Base-by-base conservation (phyloP, 1,140 invertebrate genomes). In the Sminthurides bifidus region DNA sequence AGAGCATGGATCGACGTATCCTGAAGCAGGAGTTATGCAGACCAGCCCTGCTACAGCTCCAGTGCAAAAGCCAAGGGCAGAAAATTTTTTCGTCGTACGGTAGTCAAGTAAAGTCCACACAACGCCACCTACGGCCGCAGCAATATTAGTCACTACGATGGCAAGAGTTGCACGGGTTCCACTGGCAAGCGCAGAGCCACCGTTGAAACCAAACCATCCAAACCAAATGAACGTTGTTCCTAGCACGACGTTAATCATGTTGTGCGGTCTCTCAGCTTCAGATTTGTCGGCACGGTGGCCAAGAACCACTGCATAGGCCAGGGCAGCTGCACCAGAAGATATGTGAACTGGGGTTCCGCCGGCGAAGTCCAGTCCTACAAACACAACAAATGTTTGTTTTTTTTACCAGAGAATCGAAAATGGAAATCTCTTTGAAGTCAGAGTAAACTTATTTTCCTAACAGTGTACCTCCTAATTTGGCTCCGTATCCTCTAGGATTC, bases 221-320 rank as follows among this genome's bases (percentile, higher is more conserved):
- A 57, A 63, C 63, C 59, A 61, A 55, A 65, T 59, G 17, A 65
- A 51, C 4, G 45, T 51, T n/a, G 59, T 65, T 12, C 63, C 63
- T 1, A 65, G 17, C n/a, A 59, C 57, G 23, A 65, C 63, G 41
- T 61, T 65, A 0, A 56, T 44, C 63, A 65, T 65, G 29, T 65
- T 65, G 43, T 65, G 63, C 1, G 63, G 63, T 27, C 59, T 65
- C 6, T 29, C n/a, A 37, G 56, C 56, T 35, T 49, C 56, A 2
- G 52, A 19, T 24, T 38, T 10, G 8, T 54, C 26, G 17, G 59
- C 59, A 1, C 63, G 35, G 3, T 61, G 56, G 17, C 63, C 62
- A 8, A 64, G 52, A 27, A 64, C 51, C 5, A 64, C 59, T 3
- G 62, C 62, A 50, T 64, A 64, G 3, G 62, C 58, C 14, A 62